Evolutionary conservation across 1,140 invertebrate genomes (phyloP), one percentile per base, ranked within the genome.

Genomic region (Cyclargus thomasi): DNA sequence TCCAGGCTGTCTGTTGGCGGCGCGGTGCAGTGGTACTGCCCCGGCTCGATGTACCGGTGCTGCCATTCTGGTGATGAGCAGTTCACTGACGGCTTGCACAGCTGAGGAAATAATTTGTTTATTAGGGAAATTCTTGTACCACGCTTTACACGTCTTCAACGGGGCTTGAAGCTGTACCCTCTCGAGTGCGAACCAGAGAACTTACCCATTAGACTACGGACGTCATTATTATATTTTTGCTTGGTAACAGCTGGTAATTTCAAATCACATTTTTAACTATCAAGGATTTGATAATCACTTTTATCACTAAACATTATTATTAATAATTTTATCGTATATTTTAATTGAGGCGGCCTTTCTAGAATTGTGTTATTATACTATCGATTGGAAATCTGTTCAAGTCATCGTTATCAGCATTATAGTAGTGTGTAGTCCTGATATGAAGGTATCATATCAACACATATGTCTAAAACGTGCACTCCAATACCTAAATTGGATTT

Each of bases 11-110:
- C 75, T 0, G 72, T 74, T 0, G 68, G 20, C 5, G 70, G 69
- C 1, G 81, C 81, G 6, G 74, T 77, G 72, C 87, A 90, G 2
- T 64, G 62, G 75, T 84, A 90, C 53, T 90, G 83, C 3, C 73
- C 23, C 0, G 78, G 22, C 39, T 82, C 72, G 53, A 90, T 83
- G 73, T 90, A 90, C 1, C 81, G 75, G n/a, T 72, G 67, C 53
- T 78, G 77, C 82, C 81, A 87, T 21, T 79, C 67, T 0, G 72
- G n/a, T 0, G 70, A 16, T 6, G 55, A 75, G 67, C 87, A 90
- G 74, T 88, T 75, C 6, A 90, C 69, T 10, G 83, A 85, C 0
- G 87, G 87, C 8, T 77, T 74, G 70, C 87, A 90, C 1, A 90
- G 22, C 87, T 90, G 74, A n/a, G 74, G 69, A 29, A 53, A 17